A percentile compares a stretch with the other conserved stretches of the same genome.
Conservation (phyloP, 2,888 invertebrate species). For the Chydorus sphaericus region DNA sequence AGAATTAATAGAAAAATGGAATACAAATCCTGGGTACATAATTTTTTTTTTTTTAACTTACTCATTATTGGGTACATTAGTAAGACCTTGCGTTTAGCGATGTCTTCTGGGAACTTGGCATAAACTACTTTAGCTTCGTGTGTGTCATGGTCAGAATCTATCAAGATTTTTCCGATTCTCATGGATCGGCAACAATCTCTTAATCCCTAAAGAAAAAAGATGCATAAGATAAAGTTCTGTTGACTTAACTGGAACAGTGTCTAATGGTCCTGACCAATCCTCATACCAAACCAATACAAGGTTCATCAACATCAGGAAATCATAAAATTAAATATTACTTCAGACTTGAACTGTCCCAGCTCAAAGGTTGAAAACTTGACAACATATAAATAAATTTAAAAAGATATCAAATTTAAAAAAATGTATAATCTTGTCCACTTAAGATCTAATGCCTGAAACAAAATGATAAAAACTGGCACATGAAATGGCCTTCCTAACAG, state of each 20-base stretch:
- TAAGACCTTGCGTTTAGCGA: constrained; percentile 62
- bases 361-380: too few species aligned
- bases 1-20: constrained; percentile 17
- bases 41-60: constrained; percentile 27
- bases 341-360: too few species aligned
- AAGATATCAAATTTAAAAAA: neutral
- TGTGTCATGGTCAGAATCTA: constrained; percentile 90
- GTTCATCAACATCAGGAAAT: too few species aligned
- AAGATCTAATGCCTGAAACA: too few species aligned
- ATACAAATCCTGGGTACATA: neutral
- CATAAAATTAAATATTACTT: too few species aligned
- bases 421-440: too few species aligned
- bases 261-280: too few species aligned
- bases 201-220: constrained; percentile 44
- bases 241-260: neutral
- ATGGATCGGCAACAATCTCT: constrained; percentile 97
- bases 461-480: too few species aligned
- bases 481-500: too few species aligned
- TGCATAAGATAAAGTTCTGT: constrained; percentile 7
- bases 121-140: constrained; percentile 95
- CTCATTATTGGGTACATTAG: constrained; percentile 99
- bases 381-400: neutral
- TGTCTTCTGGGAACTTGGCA: constrained; percentile 90
- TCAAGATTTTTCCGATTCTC: constrained; percentile 93
- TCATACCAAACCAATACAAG: too few species aligned